Base-by-base conservation (phyloP, 2,888 invertebrate species). In the Lithophane ornitopus region DNA sequence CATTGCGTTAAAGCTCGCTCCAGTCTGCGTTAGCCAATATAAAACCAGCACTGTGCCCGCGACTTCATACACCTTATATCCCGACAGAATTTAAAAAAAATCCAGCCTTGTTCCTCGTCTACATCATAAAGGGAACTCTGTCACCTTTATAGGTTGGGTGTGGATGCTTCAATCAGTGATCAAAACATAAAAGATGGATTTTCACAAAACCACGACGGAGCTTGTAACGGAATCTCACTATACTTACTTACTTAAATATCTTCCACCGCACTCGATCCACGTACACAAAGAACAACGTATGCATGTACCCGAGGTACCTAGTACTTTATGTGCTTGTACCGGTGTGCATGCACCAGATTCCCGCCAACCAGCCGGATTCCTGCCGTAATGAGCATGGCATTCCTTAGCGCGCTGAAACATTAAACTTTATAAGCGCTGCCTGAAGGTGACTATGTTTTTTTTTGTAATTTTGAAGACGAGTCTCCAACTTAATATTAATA, bases 321-420 rank as follows among this genome's bases (percentile, higher is more conserved):
- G 54, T 75, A 74, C 41, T 66, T 11, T 16, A 22, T 56, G 75
- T 46, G 19, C 39, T 49, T 54, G 26, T 74, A 56, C 52, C 62
- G 39, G 49, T 67, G 52, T 16, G 8, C 70, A 2, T 76, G 77
- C 70, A 72, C 72, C 59, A 82, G 74, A 71, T 72, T 75, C 61
- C 65, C 61, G 76, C 49, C 70, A 58, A 34, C 59, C 56, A 39
- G 26, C 70, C 26, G 63, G 59, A 78, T 87, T 70, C 78, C 69
- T 73, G 44, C 72, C 65, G 52, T 87, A 88, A 88, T 87, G 87
- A 85, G 80, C 63, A 66, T 59, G 58, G 56, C 71, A 88, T 88
- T 82, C 74, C 76, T 66, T 62, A 73, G 77, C 77, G 70, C 72
- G 74, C 74, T 81, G 54, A 71, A 71, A 84, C 76, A 84, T 86